phyloP scores from a whole-genome alignment of 2,797 vertebrate genomes.

The Crax fasciolata region DNA sequence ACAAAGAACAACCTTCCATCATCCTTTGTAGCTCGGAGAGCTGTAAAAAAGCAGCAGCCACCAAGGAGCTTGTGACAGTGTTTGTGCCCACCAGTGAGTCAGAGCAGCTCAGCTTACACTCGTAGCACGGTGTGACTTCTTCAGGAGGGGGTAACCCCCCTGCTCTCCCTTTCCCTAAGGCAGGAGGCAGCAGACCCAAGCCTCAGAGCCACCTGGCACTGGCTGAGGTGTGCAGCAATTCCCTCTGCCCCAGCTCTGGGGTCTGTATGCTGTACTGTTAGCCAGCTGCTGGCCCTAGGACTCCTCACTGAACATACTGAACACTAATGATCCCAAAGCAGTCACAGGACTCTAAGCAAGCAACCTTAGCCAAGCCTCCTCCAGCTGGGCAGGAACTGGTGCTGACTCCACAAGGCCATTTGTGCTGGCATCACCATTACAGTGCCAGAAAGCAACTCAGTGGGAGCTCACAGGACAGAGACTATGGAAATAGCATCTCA shows the following conservation, averaged over 20 bases:
- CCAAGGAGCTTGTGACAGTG: neutral
- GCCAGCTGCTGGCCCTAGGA: neutral
- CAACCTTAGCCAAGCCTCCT: neutral
- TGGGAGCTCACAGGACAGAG: neutral
- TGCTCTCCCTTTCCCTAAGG: neutral
- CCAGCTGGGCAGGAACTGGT: neutral
- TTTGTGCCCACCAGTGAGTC: neutral
- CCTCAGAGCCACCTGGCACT: neutral
- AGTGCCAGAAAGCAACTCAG: neutral
- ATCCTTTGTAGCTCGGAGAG: neutral
- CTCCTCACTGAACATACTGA: neutral
- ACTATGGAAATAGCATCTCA: neutral
- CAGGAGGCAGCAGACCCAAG: neutral
- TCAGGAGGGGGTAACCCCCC: neutral
- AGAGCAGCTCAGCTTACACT: neutral
- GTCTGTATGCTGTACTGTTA: neutral
- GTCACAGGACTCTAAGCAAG: neutral
- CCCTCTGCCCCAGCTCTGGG: neutral
- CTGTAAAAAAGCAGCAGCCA: neutral
- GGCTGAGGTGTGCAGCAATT: neutral
- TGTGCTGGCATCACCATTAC: neutral
- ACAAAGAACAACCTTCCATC: neutral
- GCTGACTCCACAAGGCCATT: neutral
- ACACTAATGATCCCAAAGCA: neutral
- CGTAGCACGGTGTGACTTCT: neutral